A percentile compares a stretch with the other conserved stretches of the same genome.
Evolutionary conservation across 2,797 vertebrate genomes (phyloP).

Genomic region (Acridotheres tristis): DNA sequence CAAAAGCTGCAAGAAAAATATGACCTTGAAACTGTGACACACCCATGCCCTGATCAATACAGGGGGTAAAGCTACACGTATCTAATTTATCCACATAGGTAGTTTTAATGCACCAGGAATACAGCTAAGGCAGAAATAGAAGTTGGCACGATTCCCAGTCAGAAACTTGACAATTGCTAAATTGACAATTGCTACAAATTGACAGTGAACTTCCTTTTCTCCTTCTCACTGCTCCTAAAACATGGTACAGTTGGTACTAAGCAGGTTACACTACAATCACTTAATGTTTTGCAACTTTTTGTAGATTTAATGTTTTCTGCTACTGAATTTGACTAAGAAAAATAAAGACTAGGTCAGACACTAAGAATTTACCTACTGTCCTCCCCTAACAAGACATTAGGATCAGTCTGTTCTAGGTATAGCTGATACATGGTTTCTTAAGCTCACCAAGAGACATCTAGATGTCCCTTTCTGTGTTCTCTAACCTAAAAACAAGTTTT

Average conservation of each 20-base stretch:
- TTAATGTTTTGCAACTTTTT: background rate
- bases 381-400: background rate
- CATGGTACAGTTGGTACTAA: background rate
- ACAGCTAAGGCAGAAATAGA: background rate
- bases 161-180: background rate
- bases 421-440: background rate
- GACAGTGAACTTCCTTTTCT: background rate
- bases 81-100: background rate
- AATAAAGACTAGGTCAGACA: background rate
- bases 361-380: background rate
- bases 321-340: background rate
- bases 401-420: background rate
- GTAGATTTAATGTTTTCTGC: background rate
- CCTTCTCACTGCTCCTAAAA: background rate
- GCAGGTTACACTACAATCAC: background rate
- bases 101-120: background rate
- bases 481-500: background rate
- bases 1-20: background rate
- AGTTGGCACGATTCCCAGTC: background rate
- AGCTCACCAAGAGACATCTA: background rate
- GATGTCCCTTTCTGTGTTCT: background rate
- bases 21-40: background rate
- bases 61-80: background rate
- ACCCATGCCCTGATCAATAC: background rate
- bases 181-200: background rate